Base-by-base conservation (phyloP, 2,888 invertebrate species). In the Actias luna region DNA sequence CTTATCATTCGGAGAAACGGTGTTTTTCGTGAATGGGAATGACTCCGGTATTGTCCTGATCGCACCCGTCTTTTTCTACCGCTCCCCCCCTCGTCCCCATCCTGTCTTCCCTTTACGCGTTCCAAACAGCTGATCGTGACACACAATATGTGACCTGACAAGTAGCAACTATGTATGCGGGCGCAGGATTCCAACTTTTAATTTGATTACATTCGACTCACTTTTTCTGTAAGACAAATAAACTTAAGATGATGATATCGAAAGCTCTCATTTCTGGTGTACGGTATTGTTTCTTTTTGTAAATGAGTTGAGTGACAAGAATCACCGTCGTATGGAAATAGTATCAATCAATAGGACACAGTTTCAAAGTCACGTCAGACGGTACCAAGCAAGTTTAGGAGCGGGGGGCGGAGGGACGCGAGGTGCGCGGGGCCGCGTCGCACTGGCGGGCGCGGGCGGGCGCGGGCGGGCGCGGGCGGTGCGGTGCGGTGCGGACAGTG, bases 381-480 rank as follows among this genome's bases (percentile, higher is more conserved):
- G 65, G 63, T 65, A 61, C 25, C 57, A 63, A 64, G 71, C 69
- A 74, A 70, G 70, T 63, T 64, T 64, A 61, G 33, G 5, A 27
- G 58, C 52, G 66, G 65, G 73, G 62, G 39, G 31, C 16, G 64
- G 62, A 60, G 64, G 52, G 59, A 39, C 50, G 63, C 14, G 61
- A 63, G 73, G 63, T 29, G 66, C 39, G 63, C 35, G 31, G 46
- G 25, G 64, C 63, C 60, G 67, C 55, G 62, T 42, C 35, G 64
- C 25, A 63, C 60, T 14, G 58, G 57, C 39, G 65, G 29, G 1
- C 25, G 46, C 31, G 62, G n/a, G n/a, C n/a, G 46, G 42, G 64
- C 25, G 63, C 64, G 60, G 63, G 63, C 58, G 64, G 85, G 89
- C 88, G 85, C 8, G 87, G 84, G 83, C 88, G 82, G 87, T 85